Evolutionary conservation across 2,797 vertebrate genomes (phyloP).

Genomic region (Threskiornis aethiopicus): DNA sequence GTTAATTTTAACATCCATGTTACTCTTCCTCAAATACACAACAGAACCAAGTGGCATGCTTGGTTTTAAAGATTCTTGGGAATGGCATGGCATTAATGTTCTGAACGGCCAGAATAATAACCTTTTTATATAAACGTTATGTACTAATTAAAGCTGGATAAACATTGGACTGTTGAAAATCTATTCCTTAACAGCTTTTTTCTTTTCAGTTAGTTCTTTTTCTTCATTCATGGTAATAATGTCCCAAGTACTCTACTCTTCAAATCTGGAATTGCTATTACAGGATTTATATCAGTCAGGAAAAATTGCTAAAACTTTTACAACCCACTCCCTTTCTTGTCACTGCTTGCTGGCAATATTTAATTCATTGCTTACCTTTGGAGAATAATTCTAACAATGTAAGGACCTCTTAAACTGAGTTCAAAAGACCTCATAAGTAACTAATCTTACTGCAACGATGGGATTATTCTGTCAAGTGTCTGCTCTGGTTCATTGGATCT

Average conservation of each 20-base stretch:
- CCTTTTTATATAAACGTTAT: neutral
- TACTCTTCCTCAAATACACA: neutral
- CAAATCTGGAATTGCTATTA: neutral
- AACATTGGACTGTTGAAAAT: neutral
- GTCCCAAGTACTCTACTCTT: neutral
- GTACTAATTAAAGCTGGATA: neutral
- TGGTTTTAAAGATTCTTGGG: neutral
- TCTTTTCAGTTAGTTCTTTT: neutral
- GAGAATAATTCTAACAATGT: neutral
- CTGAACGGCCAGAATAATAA: neutral
- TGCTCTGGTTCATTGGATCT: neutral
- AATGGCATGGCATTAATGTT: neutral
- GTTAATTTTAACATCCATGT: neutral
- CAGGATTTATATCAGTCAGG: neutral
- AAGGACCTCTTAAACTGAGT: neutral
- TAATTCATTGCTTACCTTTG: neutral
- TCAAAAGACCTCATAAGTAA: neutral
- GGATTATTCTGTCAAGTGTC: neutral
- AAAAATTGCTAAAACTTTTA: neutral
- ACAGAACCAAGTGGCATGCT: neutral
- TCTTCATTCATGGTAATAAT: neutral
- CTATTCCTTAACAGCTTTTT: neutral
- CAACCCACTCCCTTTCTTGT: neutral
- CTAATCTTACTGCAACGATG: neutral
- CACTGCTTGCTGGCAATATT: neutral